Evolutionary conservation across 2,888 invertebrate species (phyloP).

Genomic region (Amphipoea lucens): DNA sequence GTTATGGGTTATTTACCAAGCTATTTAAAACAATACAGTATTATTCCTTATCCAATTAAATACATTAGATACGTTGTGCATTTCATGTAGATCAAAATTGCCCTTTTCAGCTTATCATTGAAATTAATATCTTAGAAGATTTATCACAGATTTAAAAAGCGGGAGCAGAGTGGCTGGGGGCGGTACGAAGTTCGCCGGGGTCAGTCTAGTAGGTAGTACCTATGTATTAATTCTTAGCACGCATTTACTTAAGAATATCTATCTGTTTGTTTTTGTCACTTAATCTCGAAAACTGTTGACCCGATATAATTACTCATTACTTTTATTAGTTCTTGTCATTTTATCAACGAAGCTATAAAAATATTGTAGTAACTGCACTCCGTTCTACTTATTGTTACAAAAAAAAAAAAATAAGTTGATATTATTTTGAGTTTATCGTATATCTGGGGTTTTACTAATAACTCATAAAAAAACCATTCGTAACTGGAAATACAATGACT

Average conservation of each 20-base stretch:
- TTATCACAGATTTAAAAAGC: too few relatives aligned
- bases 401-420: neutral
- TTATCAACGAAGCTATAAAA: constrained; percentile 21
- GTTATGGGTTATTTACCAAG: too few relatives aligned
- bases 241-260: neutral
- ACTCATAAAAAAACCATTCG: neutral
- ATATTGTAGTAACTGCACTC: constrained; percentile 8
- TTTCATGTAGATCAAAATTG: too few relatives aligned
- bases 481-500: neutral
- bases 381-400: neutral
- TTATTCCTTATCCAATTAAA: too few relatives aligned
- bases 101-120: too few relatives aligned
- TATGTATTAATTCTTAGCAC: neutral
- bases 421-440: neutral
- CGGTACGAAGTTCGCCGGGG: too few relatives aligned
- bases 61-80: too few relatives aligned
- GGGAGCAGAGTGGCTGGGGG: too few relatives aligned
- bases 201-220: too few relatives aligned
- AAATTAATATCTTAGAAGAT: too few relatives aligned
- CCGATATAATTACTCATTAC: constrained; percentile 16
- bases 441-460: neutral
- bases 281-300: constrained; percentile 37
- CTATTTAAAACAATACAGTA: too few relatives aligned
- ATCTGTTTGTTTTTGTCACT: neutral
- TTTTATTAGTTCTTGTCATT: constrained; percentile 16